Base-by-base conservation (phyloP, 2,797 vertebrate species). In the Epinephelus coioides region DNA sequence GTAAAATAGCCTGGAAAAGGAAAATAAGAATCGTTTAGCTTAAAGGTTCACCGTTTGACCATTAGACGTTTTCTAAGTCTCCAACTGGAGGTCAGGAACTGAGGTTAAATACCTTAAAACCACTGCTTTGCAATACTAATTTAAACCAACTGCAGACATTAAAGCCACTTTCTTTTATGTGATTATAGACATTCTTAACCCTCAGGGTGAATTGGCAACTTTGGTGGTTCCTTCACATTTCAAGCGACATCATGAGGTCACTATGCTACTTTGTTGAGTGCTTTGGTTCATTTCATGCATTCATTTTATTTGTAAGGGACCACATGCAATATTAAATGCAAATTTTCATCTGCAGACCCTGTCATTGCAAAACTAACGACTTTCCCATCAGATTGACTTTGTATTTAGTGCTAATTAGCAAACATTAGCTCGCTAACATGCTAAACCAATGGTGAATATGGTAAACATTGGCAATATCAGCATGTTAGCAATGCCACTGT, bases 41-140 rank as follows among this genome's bases (percentile, higher is more conserved):
- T 46, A 17, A 65, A 70, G 57, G 54, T 79, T 81, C 13, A n/a
- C 25, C 21, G 6, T 83, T 77, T 86, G 51, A 76, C 80, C 76
- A 68, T 66, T 70, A 63, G 53, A 75, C 7, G 4, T 21, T 44
- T 51, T 57, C 68, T 51, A 76, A 70, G 44, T 73, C 5, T 70
- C 54, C 18, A 46, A 46, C 5, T 51, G 21, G 27, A 78, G 54
- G 64, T 69, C n/a, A 19, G 65, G 49, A 62, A 59, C 63, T 43
- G 46, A 60, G 40, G 34, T 70, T 23, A 81, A 64, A 56, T 18
- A 60, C 56, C 54, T 73, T 27, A 4, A 73, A 62, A 65, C 51
- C 18, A 6, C 14, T 34, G 21, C 69, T 47, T 30, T 56, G 59
- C 38, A 76, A 38, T 15, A 44, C 12, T 17, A 14, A 71, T 34